phyloP scores from a whole-genome alignment of 2,888 invertebrate species.

The Drosophila ezoana region DNA sequence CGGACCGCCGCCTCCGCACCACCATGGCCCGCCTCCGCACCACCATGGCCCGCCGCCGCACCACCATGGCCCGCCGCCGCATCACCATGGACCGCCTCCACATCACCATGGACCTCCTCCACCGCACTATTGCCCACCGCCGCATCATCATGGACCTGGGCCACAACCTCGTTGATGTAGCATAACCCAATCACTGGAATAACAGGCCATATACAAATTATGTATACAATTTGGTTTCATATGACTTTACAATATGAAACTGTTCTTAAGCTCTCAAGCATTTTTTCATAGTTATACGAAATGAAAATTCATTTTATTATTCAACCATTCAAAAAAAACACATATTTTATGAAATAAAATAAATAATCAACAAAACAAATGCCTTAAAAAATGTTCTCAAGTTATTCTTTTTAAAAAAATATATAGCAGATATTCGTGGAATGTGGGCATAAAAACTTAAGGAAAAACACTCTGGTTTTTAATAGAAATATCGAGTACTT shows the following conservation, averaged over 20 bases:
- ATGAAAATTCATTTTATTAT: neutral
- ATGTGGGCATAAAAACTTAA: no score
- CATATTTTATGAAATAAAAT: neutral
- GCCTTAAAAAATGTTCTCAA: no score
- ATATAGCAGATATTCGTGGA: no score
- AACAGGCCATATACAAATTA: neutral
- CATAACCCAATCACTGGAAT: neutral
- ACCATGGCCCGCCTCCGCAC: conserved; percentile 26
- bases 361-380: neutral
- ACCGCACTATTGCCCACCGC: conserved; percentile 23
- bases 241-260: neutral
- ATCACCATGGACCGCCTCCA: conserved; percentile 23
- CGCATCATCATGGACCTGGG: conserved; percentile 26
- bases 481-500: no score
- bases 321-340: no score
- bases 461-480: no score
- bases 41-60: conserved; percentile 32
- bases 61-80: conserved; percentile 27
- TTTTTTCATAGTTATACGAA: conserved; percentile 1
- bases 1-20: conserved; percentile 34
- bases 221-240: neutral
- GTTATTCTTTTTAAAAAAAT: no score
- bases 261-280: neutral
- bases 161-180: conserved; percentile 38
- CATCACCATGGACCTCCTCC: conserved; percentile 31